Base-by-base conservation (phyloP, 2,888 invertebrate genomes). In the Chydorus sphaericus region DNA sequence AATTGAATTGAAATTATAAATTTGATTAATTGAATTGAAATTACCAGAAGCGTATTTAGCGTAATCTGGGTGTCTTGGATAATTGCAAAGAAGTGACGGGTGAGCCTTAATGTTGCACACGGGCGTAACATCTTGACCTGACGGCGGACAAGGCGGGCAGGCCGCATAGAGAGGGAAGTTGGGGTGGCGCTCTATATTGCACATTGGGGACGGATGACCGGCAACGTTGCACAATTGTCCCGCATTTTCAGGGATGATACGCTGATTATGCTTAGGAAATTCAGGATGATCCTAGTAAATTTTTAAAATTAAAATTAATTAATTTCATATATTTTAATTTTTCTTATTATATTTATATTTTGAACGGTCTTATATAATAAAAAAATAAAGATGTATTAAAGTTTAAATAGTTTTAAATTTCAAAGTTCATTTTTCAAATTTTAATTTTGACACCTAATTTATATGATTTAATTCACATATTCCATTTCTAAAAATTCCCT, bases 41-140 rank as follows among this genome's bases (percentile, higher is more conserved):
- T n/a, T 20, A 29, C 39, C 54, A 23, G 56, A 8, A 20, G 48
- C 36, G 28, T 33, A 57, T 29, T 49, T 48, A 18, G 57, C 48
- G 28, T 48, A 54, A 16, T 57, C 48, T 7, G 54, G 48, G 16
- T 57, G 57, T 31, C 55, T 57, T 3, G 54, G 57, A n/a, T 53
- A 31, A 23, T 57, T 57, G 54, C 57, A 57, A 4, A 57, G 48
- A 10, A 57, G 23, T 18, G 39, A 31, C n/a, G 57, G 57, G 29
- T 57, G 57, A 8, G n/a, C 48, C 11, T 38, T 39, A 26, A 57
- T 54, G 38, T 48, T 53, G 48, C 57, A 57, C n/a, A 48, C 48
- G 7, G 57, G 57, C 4, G 38, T n/a, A 11, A 48, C 23, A 8
- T 33, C 48, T 38, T 48, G 44, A 11, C 44, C 28, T 11, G 39